A percentile compares a stretch with the other conserved stretches of the same genome.
Evolutionary conservation across 2,113 vertebrate genomes (phyloP).

Genomic region (Lucifuga dentata): DNA sequence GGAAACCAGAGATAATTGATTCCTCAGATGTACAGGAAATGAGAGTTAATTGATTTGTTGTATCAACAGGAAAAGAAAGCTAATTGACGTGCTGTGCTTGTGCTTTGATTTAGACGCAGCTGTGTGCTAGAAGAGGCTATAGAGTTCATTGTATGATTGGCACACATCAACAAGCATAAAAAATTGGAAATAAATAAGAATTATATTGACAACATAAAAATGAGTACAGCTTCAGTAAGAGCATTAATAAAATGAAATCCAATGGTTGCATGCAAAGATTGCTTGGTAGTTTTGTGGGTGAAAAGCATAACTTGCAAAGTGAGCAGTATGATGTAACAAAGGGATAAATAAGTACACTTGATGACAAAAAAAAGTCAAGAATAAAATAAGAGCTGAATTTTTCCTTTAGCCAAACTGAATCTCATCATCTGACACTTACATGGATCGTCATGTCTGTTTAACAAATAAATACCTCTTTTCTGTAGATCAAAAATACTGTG

Average conservation of each 20-base stretch:
- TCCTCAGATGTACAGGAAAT: conserved; percentile 71
- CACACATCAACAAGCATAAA: background rate
- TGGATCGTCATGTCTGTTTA: background rate
- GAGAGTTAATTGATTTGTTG: conserved; percentile 73
- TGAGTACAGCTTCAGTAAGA: no score
- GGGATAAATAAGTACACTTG: background rate
- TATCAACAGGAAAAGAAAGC: conserved; percentile 69
- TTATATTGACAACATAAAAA: no score
- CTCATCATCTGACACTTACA: conserved; percentile 13
- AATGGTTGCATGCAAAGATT: background rate
- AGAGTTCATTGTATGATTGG: background rate
- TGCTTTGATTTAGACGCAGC: conserved; percentile 52
- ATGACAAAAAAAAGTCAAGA: no score
- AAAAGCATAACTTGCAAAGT: background rate
- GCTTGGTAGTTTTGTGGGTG: background rate
- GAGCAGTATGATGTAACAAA: background rate
- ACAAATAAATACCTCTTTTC: conserved; percentile 18
- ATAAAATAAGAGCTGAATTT: no score
- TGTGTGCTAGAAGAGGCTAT: background rate
- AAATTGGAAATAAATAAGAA: background rate
- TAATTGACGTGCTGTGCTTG: conserved; percentile 47
- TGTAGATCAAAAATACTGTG: background rate
- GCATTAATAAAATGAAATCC: background rate
- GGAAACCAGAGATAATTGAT: conserved; percentile 49
- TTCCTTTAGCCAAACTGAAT: no score